Evolutionary conservation across 1,140 invertebrate genomes (phyloP), one percentile per base, ranked within the genome.

Genomic region (Calliphora vicina): DNA sequence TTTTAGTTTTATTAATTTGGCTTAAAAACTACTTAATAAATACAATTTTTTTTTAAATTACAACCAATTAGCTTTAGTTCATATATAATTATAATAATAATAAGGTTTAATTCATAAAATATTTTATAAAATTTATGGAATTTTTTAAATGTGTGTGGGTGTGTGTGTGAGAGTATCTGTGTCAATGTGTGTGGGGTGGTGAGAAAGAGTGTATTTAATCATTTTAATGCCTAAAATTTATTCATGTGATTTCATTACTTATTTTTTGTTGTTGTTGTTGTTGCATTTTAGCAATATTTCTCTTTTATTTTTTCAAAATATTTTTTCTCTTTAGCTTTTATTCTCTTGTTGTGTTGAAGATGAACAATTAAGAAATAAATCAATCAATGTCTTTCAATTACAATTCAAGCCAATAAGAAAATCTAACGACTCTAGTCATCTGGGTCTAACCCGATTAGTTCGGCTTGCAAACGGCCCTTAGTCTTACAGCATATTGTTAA

Each of bases 401-500:
- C 29, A 17, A n/a, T 78, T 45, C 20, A 45, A 45, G 35, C 35
- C 35, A 45, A 50, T 43, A 78, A 25, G 87, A 87, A 90, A 90
- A 90, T 88, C 87, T 90, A 90, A 86, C 86, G 86, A 84, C 89
- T 90, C 89, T 92, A 95, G 91, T 97, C 95, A 90, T 96, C 95
- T 90, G 94, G 94, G 89, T 96, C 95, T 92, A 96, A 94, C 85
- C 95, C 95, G 85, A 96, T 94, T 71, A 97, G 93, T 91, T 96
- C 95, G 82, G 95, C 95, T 90, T 96, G 95, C 90, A 96, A 92
- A 89, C 94, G 92, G 82, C 93, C 93, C 89, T 95, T 95, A 87
- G 95, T 94, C 82, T 95, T 94, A 91, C 96, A 98, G 91, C 96
- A 97, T 84, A 97, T 92, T n/a, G 96, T 97, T 90, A 97, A 92